These are phyloP conservation scores for Rhogogaster chlorosoma DNA, from an alignment of 2,888 invertebrate species.

Conservation along the genomic window DNA sequence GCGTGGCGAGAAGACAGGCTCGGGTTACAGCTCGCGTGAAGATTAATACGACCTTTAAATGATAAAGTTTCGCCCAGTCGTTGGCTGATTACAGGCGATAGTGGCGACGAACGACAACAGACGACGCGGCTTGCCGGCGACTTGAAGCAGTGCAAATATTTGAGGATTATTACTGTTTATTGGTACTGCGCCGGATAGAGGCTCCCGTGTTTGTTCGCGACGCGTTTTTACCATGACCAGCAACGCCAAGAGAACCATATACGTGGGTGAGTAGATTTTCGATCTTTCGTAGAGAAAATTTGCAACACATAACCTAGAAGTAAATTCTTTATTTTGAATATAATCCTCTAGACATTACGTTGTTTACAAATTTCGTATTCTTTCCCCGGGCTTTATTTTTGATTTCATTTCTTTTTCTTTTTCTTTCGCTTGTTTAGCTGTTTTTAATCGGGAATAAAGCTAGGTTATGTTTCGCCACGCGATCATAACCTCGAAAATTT, in stretches of 20 bases:
- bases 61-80: not conserved
- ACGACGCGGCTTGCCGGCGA: conserved; percentile 16
- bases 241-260: conserved; percentile 90
- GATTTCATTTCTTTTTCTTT: not conserved
- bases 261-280: conserved; percentile 81
- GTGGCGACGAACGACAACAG: not conserved
- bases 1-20: too few species aligned
- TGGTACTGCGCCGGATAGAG: not conserved
- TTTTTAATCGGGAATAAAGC: not conserved
- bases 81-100: not conserved
- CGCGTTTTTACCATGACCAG: conserved; percentile 76
- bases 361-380: not conserved
- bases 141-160: not conserved
- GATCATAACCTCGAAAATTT: not conserved
- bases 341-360: not conserved
- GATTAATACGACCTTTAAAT: not conserved
- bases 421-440: not conserved
- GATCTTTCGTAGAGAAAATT: not conserved
- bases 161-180: not conserved
- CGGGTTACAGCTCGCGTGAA: not conserved
- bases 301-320: conserved; percentile 6
- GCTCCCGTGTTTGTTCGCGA: not conserved
- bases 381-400: not conserved
- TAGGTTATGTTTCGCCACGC: not conserved
- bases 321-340: not conserved